Evolutionary conservation across 1,140 invertebrate species (phyloP), one percentile per base, ranked within the genome.

Genomic region (Lucilia cuprina): DNA sequence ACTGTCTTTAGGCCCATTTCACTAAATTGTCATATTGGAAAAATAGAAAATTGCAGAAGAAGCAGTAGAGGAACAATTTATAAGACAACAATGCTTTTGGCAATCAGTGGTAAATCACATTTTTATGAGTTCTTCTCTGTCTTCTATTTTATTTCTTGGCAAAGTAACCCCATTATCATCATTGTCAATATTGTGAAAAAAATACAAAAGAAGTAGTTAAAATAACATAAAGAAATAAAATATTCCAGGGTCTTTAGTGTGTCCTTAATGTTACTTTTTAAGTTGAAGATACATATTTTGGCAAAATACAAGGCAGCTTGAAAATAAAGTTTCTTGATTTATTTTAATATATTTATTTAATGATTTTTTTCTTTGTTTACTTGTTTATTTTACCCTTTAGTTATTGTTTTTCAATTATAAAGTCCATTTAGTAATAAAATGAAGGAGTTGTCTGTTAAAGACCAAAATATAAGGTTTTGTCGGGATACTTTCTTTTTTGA

Each of bases 381-480:
- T 80, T 80, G 77, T 80, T 80, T 80, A 49, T 80, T 80, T 80
- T 21, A 80, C 41, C 77, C 77, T 50, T 50, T 80, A 21, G 77
- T 50, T 80, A 80, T 80, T 80, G 77, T 80, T 49, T 80, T 80
- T 80, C 41, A 78, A 80, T 80, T 80, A 50, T 30, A 49, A 80
- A 21, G 77, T 80, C 41, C 41, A 80, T 49, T 70, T 70, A 8
- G 0, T 41, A 10, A 10, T 41, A 41, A 3, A 41, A 41, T 41
- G 41, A 41, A 41, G 41, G 41, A 41, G 41, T 41, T 41, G 41
- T 41, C 7, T 41, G 10, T 41, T 30, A 30, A 30, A 30, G 25
- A 3, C 25, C 25, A 30, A 30, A 30, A 30, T 30, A 3, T 1
- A 30, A 30, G 25, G 25, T 30, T 2, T 30, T 30, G 25, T 30